Conservation (phyloP, 1,140 invertebrate genomes). For the Cataglyphis hispanica region DNA sequence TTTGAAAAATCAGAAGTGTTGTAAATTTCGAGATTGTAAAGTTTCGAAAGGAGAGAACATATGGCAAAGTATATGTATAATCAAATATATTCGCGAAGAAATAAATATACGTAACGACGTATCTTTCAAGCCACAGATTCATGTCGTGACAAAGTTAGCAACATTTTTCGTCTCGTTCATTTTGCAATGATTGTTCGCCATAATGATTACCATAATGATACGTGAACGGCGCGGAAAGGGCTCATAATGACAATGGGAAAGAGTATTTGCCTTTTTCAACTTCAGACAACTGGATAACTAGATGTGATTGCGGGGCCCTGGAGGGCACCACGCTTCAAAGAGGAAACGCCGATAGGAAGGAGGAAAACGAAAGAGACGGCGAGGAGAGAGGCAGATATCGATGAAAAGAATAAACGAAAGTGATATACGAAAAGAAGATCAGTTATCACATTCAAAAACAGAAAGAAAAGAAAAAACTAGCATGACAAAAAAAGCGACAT, state of each 20-base stretch:
- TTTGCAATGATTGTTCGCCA: conserved; percentile 64
- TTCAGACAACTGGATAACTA: conserved; percentile 45
- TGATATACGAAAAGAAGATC: not conserved
- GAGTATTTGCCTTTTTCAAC: conserved; percentile 31
- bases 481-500: not conserved
- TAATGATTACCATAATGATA: conserved; percentile 36
- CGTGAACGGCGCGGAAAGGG: conserved; percentile 27
- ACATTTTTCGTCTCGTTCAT: conserved; percentile 67
- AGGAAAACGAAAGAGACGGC: not conserved
- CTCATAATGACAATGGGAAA: conserved; percentile 37
- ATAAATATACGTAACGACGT: conserved; percentile 10
- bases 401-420: conserved; percentile 2
- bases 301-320: conserved; percentile 50
- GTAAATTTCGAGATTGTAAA: conserved; percentile 3
- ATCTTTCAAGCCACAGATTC: conserved; percentile 9
- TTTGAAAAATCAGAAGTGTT: not conserved
- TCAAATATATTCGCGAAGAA: conserved; percentile 7
- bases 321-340: conserved; percentile 26
- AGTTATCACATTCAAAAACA: not conserved
- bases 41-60: not conserved
- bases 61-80: not conserved
- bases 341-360: conserved; percentile 38
- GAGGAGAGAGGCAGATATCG: conserved; percentile 15
- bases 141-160: conserved; percentile 71
- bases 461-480: not conserved